Conservation (phyloP, 92 coral and sea anemone genomes). For the Chrysogorgia sp. region DNA sequence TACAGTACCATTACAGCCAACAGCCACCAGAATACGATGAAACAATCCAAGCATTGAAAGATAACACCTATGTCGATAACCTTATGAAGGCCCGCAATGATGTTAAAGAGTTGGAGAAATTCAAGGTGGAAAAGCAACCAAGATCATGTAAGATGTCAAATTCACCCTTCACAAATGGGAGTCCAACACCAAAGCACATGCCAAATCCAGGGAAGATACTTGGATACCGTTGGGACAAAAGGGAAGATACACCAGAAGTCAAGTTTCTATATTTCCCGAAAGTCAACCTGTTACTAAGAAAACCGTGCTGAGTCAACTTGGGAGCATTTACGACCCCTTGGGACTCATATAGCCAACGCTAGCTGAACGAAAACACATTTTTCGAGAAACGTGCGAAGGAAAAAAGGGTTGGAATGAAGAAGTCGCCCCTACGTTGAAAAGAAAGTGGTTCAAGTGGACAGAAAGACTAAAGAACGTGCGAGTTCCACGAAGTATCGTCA, state of each 20-base stretch:
- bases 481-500: conserved; percentile 51
- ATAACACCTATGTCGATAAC: conserved; percentile 49
- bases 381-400: conserved; percentile 62
- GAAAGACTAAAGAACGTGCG: conserved; percentile 55
- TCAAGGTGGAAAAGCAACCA: conserved; percentile 43
- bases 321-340: conserved; percentile 58
- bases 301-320: conserved; percentile 50
- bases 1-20: conserved; percentile 53
- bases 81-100: conserved; percentile 39
- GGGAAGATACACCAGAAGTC: conserved; percentile 42
- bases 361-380: conserved; percentile 61
- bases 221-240: conserved; percentile 53
- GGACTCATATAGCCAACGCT: conserved; percentile 60
- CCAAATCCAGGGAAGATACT: conserved; percentile 59
- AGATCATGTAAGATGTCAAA: conserved; percentile 26
- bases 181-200: conserved; percentile 33
- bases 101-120: conserved; percentile 8
- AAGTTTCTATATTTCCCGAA: neutral
- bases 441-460: conserved; percentile 60
- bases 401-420: conserved; percentile 56
- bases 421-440: conserved; percentile 17
- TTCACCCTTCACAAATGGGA: conserved; percentile 57
- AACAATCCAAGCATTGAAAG: conserved; percentile 29
- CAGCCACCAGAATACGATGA: conserved; percentile 19
- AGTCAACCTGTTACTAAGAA: conserved; percentile 24